Conservation (phyloP, 2,113 vertebrate genomes). For the Podilymbus podiceps region DNA sequence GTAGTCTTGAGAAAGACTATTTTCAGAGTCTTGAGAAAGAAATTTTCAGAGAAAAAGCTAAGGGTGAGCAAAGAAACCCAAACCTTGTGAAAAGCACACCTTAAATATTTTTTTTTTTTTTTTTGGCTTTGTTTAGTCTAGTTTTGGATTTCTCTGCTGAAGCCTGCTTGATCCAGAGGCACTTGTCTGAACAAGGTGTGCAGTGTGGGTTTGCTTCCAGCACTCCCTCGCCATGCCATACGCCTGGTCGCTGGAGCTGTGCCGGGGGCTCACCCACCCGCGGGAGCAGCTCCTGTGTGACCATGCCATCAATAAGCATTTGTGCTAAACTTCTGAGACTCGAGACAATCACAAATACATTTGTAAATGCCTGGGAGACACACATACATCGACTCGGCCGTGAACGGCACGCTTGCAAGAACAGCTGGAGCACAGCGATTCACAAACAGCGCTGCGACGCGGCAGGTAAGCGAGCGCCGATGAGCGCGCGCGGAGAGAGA, state of each 20-base stretch:
- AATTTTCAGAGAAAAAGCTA: not conserved
- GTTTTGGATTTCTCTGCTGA: not conserved
- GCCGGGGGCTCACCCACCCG: not conserved
- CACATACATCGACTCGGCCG: rapidly evolving
- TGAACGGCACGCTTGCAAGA: rapidly evolving
- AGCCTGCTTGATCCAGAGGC: rapidly evolving
- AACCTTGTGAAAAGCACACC: not conserved
- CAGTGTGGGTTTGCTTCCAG: rapidly evolving
- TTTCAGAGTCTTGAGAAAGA: too few species aligned
- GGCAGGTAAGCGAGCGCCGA: not conserved
- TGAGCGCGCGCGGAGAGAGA: rapidly evolving
- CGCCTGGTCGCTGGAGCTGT: rapidly evolving
- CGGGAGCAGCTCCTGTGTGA: rapidly evolving
- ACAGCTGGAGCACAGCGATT: not conserved
- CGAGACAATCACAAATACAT: rapidly evolving
- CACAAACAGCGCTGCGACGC: rapidly evolving
- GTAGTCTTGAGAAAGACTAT: not conserved
- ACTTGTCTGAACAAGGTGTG: not conserved
- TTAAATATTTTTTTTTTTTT: not conserved
- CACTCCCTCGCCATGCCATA: rapidly evolving
- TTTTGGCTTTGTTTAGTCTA: not conserved
- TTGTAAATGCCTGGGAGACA: not conserved
- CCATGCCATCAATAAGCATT: rapidly evolving
- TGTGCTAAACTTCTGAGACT: not conserved
- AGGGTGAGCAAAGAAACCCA: not conserved